Evolutionary conservation across 2,797 vertebrate genomes (phyloP).

Genomic region (Aphelocoma californica): DNA sequence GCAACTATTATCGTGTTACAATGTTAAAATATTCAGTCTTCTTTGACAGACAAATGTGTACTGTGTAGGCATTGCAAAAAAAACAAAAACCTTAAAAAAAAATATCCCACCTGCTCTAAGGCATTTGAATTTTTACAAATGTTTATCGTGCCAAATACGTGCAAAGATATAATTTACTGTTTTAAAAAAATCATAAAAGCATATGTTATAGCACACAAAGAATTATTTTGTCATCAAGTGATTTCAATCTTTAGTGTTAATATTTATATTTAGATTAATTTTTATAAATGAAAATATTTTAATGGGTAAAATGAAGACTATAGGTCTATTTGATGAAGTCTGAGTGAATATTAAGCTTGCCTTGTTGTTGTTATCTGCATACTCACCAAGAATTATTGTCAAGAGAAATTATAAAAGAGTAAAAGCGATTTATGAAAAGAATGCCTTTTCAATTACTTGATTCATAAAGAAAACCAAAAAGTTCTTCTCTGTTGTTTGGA

Average conservation of each 20-base stretch:
- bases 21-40: slow-evolving; percentile 77
- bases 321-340: slow-evolving; percentile 66
- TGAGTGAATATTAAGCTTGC: slow-evolving; percentile 71
- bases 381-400: slow-evolving; percentile 68
- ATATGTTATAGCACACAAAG: slow-evolving; percentile 75
- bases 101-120: slow-evolving; percentile 54
- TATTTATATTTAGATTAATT: slow-evolving; percentile 83
- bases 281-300: slow-evolving; percentile 83
- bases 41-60: slow-evolving; percentile 76
- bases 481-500: slow-evolving; percentile 14
- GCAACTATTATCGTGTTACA: slow-evolving; percentile 73
- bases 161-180: slow-evolving; percentile 78
- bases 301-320: slow-evolving; percentile 71
- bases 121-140: slow-evolving; percentile 77
- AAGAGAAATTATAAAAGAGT: slow-evolving; percentile 68
- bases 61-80: slow-evolving; percentile 80
- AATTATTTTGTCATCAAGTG: slow-evolving; percentile 82
- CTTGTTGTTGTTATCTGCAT: slow-evolving; percentile 72
- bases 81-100: neutral
- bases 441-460: slow-evolving; percentile 29
- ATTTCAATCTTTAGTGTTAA: slow-evolving; percentile 80
- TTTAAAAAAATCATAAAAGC: slow-evolving; percentile 71
- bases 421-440: slow-evolving; percentile 73
- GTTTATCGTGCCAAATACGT: slow-evolving; percentile 82
- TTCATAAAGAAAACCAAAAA: slow-evolving; percentile 59